Evolutionary conservation across 2,797 vertebrate genomes (phyloP).

Genomic region (Pseudochaenichthys georgianus): DNA sequence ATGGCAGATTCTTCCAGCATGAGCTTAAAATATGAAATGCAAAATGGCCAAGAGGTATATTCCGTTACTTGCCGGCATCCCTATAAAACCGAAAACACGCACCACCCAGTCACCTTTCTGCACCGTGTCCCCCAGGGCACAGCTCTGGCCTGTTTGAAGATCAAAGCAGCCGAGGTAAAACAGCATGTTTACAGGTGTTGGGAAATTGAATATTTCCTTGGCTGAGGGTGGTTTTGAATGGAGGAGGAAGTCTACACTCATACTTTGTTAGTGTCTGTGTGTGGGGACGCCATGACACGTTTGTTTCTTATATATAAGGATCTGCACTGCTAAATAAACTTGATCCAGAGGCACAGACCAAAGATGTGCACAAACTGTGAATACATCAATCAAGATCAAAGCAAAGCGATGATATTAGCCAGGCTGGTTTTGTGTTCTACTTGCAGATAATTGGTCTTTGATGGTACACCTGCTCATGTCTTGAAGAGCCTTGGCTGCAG

Average conservation of each 20-base stretch:
- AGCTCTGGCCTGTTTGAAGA: conserved; percentile 82
- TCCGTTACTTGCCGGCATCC: conserved; percentile 70
- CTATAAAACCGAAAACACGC: conserved; percentile 75
- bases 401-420: conserved; percentile 8
- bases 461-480: conserved; percentile 61
- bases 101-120: conserved; percentile 77
- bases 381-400: not conserved
- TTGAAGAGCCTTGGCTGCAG: conserved; percentile 38
- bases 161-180: conserved; percentile 82
- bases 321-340: conserved; percentile 1
- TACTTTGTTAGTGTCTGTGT: conserved; percentile 9
- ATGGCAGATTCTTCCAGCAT: conserved; percentile 28
- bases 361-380: conserved; percentile 5
- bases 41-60: conserved; percentile 68
- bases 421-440: conserved; percentile 33
- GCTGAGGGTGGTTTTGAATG: conserved; percentile 63
- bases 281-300: not conserved
- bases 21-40: conserved; percentile 54
- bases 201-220: conserved; percentile 86
- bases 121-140: conserved; percentile 71
- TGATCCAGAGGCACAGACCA: not conserved
- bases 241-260: conserved; percentile 48
- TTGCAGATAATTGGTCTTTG: conserved; percentile 50
- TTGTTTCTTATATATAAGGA: not conserved
- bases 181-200: conserved; percentile 83